These are phyloP conservation scores for Linepithema humile DNA, from an alignment of 1,140 invertebrate genomes.

Conservation along the genomic window DNA sequence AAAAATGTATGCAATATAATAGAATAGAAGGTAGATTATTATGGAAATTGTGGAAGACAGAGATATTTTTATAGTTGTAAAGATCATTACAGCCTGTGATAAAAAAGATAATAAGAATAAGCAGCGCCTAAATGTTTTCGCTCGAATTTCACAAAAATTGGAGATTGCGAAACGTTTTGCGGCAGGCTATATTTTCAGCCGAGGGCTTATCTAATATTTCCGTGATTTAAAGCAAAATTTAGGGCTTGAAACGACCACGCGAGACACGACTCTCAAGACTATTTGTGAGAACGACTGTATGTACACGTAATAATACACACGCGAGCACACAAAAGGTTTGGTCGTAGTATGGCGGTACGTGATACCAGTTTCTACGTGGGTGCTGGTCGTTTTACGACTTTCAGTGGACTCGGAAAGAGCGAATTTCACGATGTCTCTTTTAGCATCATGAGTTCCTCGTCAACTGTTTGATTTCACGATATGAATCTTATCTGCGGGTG, in stretches of 20 bases:
- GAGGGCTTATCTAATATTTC: constrained; percentile 10
- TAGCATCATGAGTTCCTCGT: background rate
- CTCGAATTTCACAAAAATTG: constrained; percentile 15
- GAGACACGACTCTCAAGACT: constrained; percentile 3
- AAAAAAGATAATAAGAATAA: background rate
- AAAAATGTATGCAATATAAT: background rate
- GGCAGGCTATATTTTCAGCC: constrained; percentile 6
- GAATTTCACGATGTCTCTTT: constrained; percentile 8
- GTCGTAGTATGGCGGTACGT: constrained; percentile 64
- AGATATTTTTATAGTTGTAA: background rate
- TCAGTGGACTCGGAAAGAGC: constrained; percentile 57
- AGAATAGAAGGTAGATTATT: background rate
- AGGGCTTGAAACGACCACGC: background rate
- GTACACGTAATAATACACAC: constrained; percentile 67
- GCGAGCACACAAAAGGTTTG: constrained; percentile 53
- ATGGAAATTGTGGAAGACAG: background rate
- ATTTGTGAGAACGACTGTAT: constrained; percentile 66
- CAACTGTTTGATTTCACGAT: constrained; percentile 46
- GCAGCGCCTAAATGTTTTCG: background rate
- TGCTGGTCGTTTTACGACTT: constrained; percentile 69
- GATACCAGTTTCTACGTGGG: constrained; percentile 69
- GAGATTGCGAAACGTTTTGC: background rate
- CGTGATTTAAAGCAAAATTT: constrained; percentile 22
- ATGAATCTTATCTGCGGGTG: constrained; percentile 52
- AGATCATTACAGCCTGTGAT: background rate